Conservation (phyloP, 2,113 vertebrate genomes). For the Nibea albiflora region DNA sequence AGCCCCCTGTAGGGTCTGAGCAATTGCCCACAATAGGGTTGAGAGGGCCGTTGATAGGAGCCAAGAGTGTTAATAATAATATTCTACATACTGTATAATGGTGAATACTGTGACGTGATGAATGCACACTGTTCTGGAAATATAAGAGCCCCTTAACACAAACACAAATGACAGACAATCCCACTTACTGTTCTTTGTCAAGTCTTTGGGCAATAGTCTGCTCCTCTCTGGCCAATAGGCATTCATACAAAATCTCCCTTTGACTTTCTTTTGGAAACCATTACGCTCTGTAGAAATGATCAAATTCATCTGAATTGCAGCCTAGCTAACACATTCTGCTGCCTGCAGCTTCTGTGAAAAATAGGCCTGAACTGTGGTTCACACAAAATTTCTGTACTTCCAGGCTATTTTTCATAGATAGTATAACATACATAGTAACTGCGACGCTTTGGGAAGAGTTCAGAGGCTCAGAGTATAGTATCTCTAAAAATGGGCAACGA, state of each 20-base stretch:
- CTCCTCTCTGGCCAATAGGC: not conserved
- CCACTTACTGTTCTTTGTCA: not conserved
- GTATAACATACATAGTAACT: no score
- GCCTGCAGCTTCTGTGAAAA: constrained; percentile 11
- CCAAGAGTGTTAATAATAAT: not conserved
- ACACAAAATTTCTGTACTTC: not conserved
- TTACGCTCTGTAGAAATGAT: not conserved
- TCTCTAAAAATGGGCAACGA: no score
- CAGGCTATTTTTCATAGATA: no score
- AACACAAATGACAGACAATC: not conserved
- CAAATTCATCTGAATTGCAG: constrained; percentile 12
- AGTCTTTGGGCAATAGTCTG: constrained; percentile 8
- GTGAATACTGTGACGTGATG: constrained; percentile 5
- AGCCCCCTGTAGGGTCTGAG: no score
- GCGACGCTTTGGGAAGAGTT: no score
- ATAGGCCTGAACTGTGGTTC: not conserved
- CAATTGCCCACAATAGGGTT: no score
- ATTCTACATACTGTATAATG: not conserved
- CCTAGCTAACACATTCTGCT: not conserved
- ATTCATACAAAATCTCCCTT: constrained; percentile 3
- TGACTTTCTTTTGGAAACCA: not conserved
- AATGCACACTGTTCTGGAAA: not conserved
- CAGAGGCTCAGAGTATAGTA: no score
- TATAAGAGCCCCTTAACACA: not conserved
- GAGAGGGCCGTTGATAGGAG: no score